Base-by-base conservation (phyloP, 2,113 vertebrate species). In the Istiophorus platypterus region DNA sequence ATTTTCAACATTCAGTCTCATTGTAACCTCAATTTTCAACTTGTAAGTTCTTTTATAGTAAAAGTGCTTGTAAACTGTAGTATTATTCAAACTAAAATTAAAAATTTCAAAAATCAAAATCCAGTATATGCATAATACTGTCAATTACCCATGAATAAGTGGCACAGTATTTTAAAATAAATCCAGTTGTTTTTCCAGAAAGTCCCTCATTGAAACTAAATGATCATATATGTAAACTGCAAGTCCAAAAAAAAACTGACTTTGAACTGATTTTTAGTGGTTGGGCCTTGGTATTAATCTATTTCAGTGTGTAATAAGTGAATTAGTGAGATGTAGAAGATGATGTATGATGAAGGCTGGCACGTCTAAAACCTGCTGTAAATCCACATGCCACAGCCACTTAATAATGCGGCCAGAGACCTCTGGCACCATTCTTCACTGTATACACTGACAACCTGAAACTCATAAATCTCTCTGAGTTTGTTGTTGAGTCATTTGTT, bases 301-400 rank as follows among this genome's bases (percentile, higher is more conserved):
- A 54, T 80, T 76, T 79, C 88, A 72, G 22, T 81, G 76, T 87
- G 81, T 90, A 93, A 90, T 89, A 88, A 91, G 89, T 91, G 86
- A 94, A 93, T 93, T 91, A 91, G 90, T 85, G 84, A 80, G 86
- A 85, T 82, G 89, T 90, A 86, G 85, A 71, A 72, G 80, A 87
- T 91, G 89, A 93, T 92, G 85, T 84, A 93, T 86, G 82, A 88
- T n/a, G 61, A 71, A 81, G 76, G 86, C 81, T 84, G 88, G 82
- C 88, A 79, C 22, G 54, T 86, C 83, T 75, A 79, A 91, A 87
- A 84, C 87, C 88, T 75, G 83, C 87, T 82, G 85, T 93, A 92
- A 92, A 92, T 93, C 90, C 87, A 88, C 84, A 88, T 80, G 85
- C 90, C 86, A 85, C 49, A 78, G 81, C 76, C 81, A 85, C 79